These are phyloP conservation scores for Chelidonichthys spinosus DNA, from an alignment of 2,797 vertebrate species.

Conservation along the genomic window DNA sequence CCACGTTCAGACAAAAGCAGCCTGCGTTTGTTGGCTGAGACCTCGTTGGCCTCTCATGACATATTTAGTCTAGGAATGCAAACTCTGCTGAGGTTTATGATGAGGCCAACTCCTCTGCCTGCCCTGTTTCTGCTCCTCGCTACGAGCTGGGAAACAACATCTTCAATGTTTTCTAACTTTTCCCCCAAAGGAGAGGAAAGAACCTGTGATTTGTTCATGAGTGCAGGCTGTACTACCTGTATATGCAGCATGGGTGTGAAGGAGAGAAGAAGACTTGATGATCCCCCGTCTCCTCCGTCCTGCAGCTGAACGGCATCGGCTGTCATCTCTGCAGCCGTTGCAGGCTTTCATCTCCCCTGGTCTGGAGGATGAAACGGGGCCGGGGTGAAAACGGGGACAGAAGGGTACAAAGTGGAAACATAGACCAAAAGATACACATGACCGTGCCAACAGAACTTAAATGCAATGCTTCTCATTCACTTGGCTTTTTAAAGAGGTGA, in stretches of 20 bases:
- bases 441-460: not conserved
- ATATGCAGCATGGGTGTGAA: not conserved
- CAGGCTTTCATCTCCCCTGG: conserved; percentile 10
- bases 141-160: not conserved
- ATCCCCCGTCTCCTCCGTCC: conserved; percentile 11
- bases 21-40: not conserved
- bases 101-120: not conserved
- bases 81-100: not conserved
- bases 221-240: not conserved
- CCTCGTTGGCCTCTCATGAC: not conserved
- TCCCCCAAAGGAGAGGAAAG: not conserved
- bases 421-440: not conserved
- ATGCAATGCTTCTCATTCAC: not conserved
- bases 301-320: conserved; percentile 61
- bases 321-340: not conserved
- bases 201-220: too few relatives aligned
- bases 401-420: conserved; percentile 5
- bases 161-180: not conserved
- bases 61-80: not conserved
- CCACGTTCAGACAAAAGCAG: not conserved
- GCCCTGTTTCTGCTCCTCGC: not conserved
- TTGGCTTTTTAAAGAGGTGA: not conserved
- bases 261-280: not conserved
- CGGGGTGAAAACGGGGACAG: not conserved
- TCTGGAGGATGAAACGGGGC: conserved; percentile 4